A percentile compares a stretch with the other conserved stretches of the same genome.
Conservation (phyloP, 2,888 invertebrate species). For the Tetragonisca angustula region DNA sequence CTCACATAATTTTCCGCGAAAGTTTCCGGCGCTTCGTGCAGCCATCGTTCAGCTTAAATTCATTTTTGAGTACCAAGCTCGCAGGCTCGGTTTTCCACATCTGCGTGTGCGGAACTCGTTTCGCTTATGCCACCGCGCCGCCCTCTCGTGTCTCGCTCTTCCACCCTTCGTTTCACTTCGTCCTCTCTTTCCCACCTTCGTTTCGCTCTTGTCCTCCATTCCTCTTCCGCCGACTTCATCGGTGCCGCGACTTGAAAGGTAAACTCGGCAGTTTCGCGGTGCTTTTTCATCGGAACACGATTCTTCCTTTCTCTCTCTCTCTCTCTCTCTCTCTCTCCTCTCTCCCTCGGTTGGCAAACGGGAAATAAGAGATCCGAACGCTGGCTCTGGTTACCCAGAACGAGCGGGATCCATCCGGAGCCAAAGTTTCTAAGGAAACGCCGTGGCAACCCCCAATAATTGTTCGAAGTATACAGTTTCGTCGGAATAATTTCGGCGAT, state of each 20-base stretch:
- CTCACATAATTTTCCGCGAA: conserved; percentile 66
- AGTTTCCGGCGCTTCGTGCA: conserved; percentile 54
- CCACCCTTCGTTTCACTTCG: background rate
- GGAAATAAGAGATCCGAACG: conserved; percentile 35
- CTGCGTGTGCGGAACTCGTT: conserved; percentile 52
- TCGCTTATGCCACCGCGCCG: background rate
- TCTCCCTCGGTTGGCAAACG: background rate
- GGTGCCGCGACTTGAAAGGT: conserved; percentile 58
- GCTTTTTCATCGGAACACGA: conserved; percentile 62
- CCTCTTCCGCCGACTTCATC: conserved; percentile 48
- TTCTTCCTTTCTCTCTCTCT: conserved; percentile 26
- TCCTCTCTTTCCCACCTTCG: no score
- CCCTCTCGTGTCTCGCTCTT: background rate
- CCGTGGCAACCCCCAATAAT: conserved; percentile 6
- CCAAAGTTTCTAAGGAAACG: conserved; percentile 17
- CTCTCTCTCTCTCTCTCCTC: background rate
- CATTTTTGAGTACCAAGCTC: conserved; percentile 65
- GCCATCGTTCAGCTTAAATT: conserved; percentile 67
- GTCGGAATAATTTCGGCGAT: background rate
- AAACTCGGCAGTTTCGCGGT: conserved; percentile 57
- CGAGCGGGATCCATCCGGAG: background rate
- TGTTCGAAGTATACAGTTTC: background rate
- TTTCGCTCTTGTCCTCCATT: conserved; percentile 39
- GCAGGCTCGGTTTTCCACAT: conserved; percentile 61
- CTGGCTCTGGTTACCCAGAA: conserved; percentile 34